Percentiles rank a stretch among this genome's conserved stretches.
These are phyloP conservation scores for Acronicta alni DNA, from an alignment of 2,888 invertebrate genomes.

Conservation along the genomic window DNA sequence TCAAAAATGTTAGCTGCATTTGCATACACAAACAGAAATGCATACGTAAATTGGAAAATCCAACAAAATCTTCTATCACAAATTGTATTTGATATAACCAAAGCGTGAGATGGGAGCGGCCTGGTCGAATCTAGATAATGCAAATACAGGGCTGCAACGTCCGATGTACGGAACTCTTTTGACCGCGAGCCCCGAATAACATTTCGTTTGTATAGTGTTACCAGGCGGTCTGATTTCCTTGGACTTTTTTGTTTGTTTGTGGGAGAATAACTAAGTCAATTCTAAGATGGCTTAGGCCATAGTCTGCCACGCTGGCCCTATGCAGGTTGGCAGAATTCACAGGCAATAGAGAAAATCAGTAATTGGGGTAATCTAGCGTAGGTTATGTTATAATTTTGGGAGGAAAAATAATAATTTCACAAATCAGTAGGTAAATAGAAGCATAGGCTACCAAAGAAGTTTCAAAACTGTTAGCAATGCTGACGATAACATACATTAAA, in stretches of 20 bases:
- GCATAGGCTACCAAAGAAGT: too few relatives aligned
- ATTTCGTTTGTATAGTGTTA: slow-evolving; percentile 63
- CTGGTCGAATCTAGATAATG: slow-evolving; percentile 82
- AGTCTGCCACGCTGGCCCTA: too few relatives aligned
- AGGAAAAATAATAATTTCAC: too few relatives aligned
- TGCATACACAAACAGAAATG: slow-evolving; percentile 43
- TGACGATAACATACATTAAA: too few relatives aligned
- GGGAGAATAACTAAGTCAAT: too few relatives aligned
- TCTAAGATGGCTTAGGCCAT: too few relatives aligned
- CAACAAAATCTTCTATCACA: slow-evolving; percentile 77
- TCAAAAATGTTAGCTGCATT: slow-evolving; percentile 41
- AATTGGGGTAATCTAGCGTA: too few relatives aligned
- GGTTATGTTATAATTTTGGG: too few relatives aligned
- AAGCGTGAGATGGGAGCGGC: slow-evolving; percentile 81
- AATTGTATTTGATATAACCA: slow-evolving; percentile 85
- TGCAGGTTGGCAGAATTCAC: too few relatives aligned
- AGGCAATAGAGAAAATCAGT: too few relatives aligned
- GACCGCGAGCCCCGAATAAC: slow-evolving; percentile 66
- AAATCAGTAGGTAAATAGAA: too few relatives aligned
- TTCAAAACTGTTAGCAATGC: too few relatives aligned
- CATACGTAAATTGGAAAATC: slow-evolving; percentile 58
- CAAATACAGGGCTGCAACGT: slow-evolving; percentile 70
- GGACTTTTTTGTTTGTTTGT: not conserved
- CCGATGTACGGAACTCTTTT: slow-evolving; percentile 70
- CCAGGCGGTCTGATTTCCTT: slow-evolving; percentile 23